phyloP scores from a whole-genome alignment of 2,888 invertebrate species.

The Euclidia mi region DNA sequence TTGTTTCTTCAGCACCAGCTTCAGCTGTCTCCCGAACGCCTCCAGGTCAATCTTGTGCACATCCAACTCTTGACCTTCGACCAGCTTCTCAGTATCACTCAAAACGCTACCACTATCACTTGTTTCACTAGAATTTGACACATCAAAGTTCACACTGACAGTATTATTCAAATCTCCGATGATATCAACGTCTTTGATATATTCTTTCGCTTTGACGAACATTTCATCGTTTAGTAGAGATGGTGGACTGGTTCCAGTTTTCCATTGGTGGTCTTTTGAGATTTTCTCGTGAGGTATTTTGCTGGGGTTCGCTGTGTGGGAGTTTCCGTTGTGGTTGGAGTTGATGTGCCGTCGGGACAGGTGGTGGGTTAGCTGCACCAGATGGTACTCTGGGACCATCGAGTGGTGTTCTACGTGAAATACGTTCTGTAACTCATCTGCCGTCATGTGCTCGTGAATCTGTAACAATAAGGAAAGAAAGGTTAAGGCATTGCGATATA shows the following conservation, averaged over 20 bases:
- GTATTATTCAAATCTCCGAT: slow-evolving; percentile 83
- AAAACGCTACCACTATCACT: slow-evolving; percentile 67
- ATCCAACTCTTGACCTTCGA: slow-evolving; percentile 82
- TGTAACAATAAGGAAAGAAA: slow-evolving; percentile 84
- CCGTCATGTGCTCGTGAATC: slow-evolving; percentile 97
- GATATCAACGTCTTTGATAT: slow-evolving; percentile 81
- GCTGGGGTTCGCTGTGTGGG: slow-evolving; percentile 58
- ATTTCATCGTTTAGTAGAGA: slow-evolving; percentile 84
- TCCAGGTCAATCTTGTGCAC: slow-evolving; percentile 93
- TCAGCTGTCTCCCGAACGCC: slow-evolving; percentile 94
- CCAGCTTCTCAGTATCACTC: slow-evolving; percentile 74
- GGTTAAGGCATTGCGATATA: slow-evolving; percentile 15
- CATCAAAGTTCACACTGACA: slow-evolving; percentile 81
- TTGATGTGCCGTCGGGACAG: slow-evolving; percentile 81
- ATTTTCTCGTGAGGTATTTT: slow-evolving; percentile 83
- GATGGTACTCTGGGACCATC: slow-evolving; percentile 95
- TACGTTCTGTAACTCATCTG: slow-evolving; percentile 94
- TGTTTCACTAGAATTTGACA: slow-evolving; percentile 80
- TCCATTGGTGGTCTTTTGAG: slow-evolving; percentile 65
- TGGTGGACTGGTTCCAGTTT: slow-evolving; percentile 73
- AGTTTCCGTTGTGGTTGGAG: slow-evolving; percentile 71
- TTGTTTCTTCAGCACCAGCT: slow-evolving; percentile 93
- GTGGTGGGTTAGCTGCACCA: slow-evolving; percentile 93
- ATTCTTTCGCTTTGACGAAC: slow-evolving; percentile 77
- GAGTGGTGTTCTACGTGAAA: slow-evolving; percentile 95